These are phyloP conservation scores for Rhombomys opimus DNA, from an alignment of 2,113 vertebrate genomes.

Conservation along the genomic window DNA sequence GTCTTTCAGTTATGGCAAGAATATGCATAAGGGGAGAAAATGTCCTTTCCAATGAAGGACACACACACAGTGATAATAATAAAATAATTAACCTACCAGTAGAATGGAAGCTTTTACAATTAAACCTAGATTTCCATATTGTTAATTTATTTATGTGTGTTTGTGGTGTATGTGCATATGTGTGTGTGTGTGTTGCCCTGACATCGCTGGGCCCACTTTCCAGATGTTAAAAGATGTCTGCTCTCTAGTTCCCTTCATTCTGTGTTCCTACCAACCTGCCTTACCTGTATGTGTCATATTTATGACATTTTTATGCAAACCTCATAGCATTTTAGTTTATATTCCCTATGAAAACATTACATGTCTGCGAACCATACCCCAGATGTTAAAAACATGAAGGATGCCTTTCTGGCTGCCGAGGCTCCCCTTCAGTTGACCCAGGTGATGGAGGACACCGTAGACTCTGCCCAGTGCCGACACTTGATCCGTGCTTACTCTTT, in stretches of 20 bases:
- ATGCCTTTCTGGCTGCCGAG: background rate
- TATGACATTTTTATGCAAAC: background rate
- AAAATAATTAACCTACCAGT: background rate
- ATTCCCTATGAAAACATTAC: background rate
- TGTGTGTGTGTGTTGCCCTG: background rate
- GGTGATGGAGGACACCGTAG: background rate
- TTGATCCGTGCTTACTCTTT: background rate
- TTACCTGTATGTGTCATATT: background rate
- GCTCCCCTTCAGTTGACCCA: background rate
- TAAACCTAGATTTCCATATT: background rate
- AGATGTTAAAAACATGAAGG: background rate
- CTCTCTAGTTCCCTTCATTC: accelerated
- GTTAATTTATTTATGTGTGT: background rate
- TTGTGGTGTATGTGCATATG: too few relatives aligned
- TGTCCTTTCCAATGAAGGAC: too few relatives aligned
- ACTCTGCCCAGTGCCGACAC: background rate
- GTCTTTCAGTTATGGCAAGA: background rate
- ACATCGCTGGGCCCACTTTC: background rate
- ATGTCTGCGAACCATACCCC: background rate
- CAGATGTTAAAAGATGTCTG: background rate
- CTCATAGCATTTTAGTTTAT: background rate
- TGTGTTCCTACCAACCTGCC: background rate
- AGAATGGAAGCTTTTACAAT: background rate
- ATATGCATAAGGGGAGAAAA: background rate
- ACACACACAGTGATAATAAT: background rate